Conservation (phyloP, 2,888 invertebrate species). For the Bibio marci region DNA sequence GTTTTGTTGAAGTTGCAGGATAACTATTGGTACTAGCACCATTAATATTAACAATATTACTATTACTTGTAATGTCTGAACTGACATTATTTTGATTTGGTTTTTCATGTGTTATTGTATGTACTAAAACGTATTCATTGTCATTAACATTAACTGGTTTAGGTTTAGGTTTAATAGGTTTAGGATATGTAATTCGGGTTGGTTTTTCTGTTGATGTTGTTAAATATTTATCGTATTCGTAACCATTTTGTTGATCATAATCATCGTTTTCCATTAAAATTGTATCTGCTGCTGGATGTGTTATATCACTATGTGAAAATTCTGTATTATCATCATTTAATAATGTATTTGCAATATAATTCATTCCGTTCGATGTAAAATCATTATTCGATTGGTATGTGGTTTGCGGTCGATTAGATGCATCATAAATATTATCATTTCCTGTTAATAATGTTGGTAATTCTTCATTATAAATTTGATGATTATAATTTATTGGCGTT, state of each 20-base stretch:
- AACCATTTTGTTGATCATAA: slow-evolving; percentile 29
- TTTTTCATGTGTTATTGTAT: slow-evolving; percentile 34
- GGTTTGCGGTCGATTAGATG: not conserved
- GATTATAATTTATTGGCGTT: not conserved
- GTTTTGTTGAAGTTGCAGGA: slow-evolving; percentile 15
- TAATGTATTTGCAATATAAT: slow-evolving; percentile 36
- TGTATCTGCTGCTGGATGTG: slow-evolving; percentile 44
- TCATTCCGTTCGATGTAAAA: slow-evolving; percentile 38
- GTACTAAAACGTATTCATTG: slow-evolving; percentile 35
- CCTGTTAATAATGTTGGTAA: slow-evolving; percentile 3
- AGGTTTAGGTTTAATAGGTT: slow-evolving; percentile 39
- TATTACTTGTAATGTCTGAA: not conserved
- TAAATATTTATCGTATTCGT: slow-evolving; percentile 20
- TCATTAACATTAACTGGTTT: slow-evolving; percentile 17
- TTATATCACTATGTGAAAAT: slow-evolving; percentile 37
- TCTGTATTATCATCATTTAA: slow-evolving; percentile 32
- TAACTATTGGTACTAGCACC: too few relatives aligned
- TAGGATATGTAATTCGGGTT: slow-evolving; percentile 24
- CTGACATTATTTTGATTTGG: slow-evolving; percentile 15
- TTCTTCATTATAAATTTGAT: slow-evolving; percentile 3
- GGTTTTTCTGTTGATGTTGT: slow-evolving; percentile 14
- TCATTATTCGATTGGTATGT: slow-evolving; percentile 18
- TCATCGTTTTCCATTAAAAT: slow-evolving; percentile 40
- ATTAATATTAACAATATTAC: too few relatives aligned
- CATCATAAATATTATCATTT: too few relatives aligned